Base-by-base conservation (phyloP, 2,888 invertebrate genomes). In the Lepidochrysops patricia region DNA sequence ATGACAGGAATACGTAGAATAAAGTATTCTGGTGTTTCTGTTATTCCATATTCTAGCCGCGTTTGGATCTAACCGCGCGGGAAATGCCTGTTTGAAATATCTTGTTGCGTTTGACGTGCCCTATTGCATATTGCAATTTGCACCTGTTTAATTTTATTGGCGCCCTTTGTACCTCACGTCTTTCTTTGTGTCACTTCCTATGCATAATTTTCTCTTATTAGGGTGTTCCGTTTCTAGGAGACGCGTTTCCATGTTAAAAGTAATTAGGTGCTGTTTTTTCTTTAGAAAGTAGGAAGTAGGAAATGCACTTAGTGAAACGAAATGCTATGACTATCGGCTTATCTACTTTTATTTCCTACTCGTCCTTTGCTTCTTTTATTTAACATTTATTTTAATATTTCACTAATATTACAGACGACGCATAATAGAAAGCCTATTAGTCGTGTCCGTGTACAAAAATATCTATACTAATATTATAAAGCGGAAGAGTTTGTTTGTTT, bases 61-160 rank as follows among this genome's bases (percentile, higher is more conserved):
- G 32, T 34, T 34, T 58, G 32, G 25, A 32, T 25, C 23, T 32
- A 49, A 25, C 34, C 25, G 4, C 9, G 19, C 15, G 50, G 25
- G 27, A 27, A 27, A 34, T 34, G 29, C 19, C 50, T 50, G 32
- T 27, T 25, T 13, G 12, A n/a, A 32, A 50, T 50, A 35, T 15
- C 50, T 15, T 35, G 15, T 35, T 26, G 35, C 13, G 56, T 26
- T 19, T 15, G n/a, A 29, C 43, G 27, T 23, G 32, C 32, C 58
- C 32, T 50, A 34, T 58, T 58, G 58, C 58, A 58, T 58, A 48
- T 27, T 58, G 58, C 58, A 58, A 49, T 32, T 27, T 58, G 58
- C 49, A 58, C 49, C 29, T 32, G 27, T 43, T n/a, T n/a, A n/a
- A 23, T 49, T 23, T 58, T 49, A 58, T 58, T 58, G 48, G 49